phyloP scores from a whole-genome alignment of 1,140 invertebrate species.

The Hyphantria cunea region DNA sequence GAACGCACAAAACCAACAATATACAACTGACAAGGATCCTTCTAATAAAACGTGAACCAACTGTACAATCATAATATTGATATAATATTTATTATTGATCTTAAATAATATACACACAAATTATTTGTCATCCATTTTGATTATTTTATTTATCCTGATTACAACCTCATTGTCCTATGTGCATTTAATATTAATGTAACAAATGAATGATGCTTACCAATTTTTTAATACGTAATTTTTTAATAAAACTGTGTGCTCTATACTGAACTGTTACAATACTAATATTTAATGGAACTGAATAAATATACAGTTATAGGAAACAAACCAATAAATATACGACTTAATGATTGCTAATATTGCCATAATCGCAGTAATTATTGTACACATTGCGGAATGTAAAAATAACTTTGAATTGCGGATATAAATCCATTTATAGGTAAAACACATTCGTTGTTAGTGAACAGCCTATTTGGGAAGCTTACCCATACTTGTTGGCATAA shows the following conservation, averaged over 20 bases:
- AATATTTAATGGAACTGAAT: constrained; percentile 8
- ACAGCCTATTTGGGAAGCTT: constrained; percentile 68
- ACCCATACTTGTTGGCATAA: constrained; percentile 33
- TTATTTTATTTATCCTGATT: constrained; percentile 66
- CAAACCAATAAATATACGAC: constrained; percentile 3
- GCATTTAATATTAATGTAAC: constrained; percentile 54
- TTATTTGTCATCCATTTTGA: constrained; percentile 73
- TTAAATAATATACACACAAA: constrained; percentile 79
- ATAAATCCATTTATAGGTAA: constrained; percentile 46
- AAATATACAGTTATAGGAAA: constrained; percentile 18
- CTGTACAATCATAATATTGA: constrained; percentile 68
- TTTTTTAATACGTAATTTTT: constrained; percentile 40
- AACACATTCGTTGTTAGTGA: constrained; percentile 74
- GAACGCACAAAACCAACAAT: constrained; percentile 55
- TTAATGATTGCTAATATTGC: constrained; percentile 17
- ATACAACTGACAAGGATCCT: constrained; percentile 53
- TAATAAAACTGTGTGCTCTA: constrained; percentile 49
- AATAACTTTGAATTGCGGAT: not conserved
- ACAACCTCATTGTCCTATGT: constrained; percentile 80
- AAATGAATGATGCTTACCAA: constrained; percentile 42
- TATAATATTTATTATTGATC: constrained; percentile 61
- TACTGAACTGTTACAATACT: constrained; percentile 24
- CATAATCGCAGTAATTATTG: constrained; percentile 20
- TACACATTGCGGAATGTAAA: constrained; percentile 1
- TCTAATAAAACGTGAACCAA: constrained; percentile 58